These are phyloP conservation scores for Diploscapter pachys DNA, from an alignment of 1,140 invertebrate species.

Conservation along the genomic window DNA sequence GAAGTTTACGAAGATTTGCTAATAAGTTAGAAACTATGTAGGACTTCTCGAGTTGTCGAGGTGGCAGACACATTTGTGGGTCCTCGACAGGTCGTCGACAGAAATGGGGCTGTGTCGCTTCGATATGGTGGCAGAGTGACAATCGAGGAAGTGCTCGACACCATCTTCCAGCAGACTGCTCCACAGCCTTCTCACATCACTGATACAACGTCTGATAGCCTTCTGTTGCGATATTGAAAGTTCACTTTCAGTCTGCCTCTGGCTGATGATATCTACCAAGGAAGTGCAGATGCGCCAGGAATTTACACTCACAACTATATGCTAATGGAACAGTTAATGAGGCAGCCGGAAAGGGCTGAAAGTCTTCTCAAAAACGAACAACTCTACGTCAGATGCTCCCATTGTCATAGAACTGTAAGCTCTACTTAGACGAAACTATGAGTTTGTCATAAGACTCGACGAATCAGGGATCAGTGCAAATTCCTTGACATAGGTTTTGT, in stretches of 20 bases:
- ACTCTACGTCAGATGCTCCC: constrained; percentile 58
- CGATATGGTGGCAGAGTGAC: constrained; percentile 69
- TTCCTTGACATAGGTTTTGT: too few species aligned
- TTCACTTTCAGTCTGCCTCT: constrained; percentile 35
- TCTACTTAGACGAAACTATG: too few species aligned
- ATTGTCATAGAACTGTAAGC: constrained; percentile 56
- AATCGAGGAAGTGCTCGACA: constrained; percentile 85
- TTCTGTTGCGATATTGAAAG: constrained; percentile 45
- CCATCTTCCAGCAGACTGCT: constrained; percentile 63
- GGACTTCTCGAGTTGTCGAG: constrained; percentile 49
- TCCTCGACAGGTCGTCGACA: constrained; percentile 17
- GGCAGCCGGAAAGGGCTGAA: constrained; percentile 52
- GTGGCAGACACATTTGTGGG: constrained; percentile 57
- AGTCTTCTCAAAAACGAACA: constrained; percentile 45
- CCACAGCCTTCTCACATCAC: constrained; percentile 36
- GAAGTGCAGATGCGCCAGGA: constrained; percentile 51
- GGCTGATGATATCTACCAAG: constrained; percentile 39
- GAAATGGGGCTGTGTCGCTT: constrained; percentile 28
- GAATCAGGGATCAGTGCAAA: too few species aligned
- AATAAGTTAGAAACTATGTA: constrained; percentile 19
- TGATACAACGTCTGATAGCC: background rate
- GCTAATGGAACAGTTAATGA: constrained; percentile 52
- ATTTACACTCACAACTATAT: constrained; percentile 52
- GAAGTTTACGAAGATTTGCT: constrained; percentile 21
- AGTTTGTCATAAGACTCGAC: too few species aligned